These are phyloP conservation scores for Drosophila tanythrix DNA, from an alignment of 2,888 invertebrate species.

Conservation along the genomic window DNA sequence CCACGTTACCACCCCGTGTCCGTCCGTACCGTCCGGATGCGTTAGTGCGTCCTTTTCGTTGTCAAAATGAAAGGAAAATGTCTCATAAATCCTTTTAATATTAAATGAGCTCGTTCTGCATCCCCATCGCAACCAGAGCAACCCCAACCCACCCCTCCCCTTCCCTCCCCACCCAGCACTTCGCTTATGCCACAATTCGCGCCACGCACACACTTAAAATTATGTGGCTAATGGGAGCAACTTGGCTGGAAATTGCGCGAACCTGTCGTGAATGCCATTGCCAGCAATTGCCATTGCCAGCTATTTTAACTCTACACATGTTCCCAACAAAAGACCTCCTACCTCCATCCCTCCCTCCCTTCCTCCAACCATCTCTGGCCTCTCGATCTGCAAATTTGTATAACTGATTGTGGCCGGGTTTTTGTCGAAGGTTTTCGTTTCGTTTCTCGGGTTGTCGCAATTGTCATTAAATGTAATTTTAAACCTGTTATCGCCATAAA, in stretches of 20 bases:
- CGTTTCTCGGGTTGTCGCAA: constrained; percentile 48
- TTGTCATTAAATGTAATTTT: constrained; percentile 80
- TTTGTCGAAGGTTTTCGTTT: constrained; percentile 4
- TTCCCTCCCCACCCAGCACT: neutral
- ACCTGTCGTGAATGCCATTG: constrained; percentile 60
- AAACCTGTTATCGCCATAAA: constrained; percentile 75
- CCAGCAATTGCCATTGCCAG: constrained; percentile 23
- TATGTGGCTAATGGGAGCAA: constrained; percentile 80
- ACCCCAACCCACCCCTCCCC: neutral
- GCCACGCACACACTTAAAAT: constrained; percentile 79
- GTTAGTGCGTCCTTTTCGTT: constrained; percentile 61
- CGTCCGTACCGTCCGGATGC: constrained; percentile 27
- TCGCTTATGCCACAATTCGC: constrained; percentile 33
- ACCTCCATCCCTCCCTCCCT: neutral
- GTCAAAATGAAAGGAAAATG: constrained; percentile 82
- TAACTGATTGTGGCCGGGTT: constrained; percentile 49
- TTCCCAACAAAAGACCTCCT: constrained; percentile 14
- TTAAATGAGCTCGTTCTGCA: constrained; percentile 79
- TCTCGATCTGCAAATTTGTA: constrained; percentile 39
- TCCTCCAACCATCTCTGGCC: neutral
- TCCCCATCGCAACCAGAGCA: constrained; percentile 1
- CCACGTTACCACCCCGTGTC: neutral
- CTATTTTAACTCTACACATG: constrained; percentile 59
- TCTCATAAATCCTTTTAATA: constrained; percentile 84
- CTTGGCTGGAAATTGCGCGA: constrained; percentile 79